Evolutionary conservation across 2,797 vertebrate species (phyloP).

Genomic region (Siniperca scherzeri): DNA sequence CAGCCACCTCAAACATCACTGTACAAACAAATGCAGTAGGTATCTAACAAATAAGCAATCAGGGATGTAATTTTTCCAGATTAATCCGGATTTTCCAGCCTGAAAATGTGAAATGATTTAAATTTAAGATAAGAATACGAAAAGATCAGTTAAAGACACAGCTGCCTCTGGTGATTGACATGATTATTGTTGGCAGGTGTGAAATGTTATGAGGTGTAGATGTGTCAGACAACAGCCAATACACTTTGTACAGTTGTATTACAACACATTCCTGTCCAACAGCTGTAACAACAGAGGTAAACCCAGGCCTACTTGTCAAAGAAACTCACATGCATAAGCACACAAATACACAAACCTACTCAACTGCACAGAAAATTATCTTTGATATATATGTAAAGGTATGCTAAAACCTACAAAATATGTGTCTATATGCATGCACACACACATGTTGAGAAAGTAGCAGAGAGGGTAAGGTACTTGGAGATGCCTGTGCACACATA

Average conservation of each 20-base stretch:
- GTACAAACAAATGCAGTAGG: too few species aligned
- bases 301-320: conserved; percentile 4
- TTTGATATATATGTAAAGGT: background rate
- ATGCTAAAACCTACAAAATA: background rate
- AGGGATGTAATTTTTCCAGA: too few species aligned
- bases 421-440: background rate
- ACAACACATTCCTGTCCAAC: conserved; percentile 50
- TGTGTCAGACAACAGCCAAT: conserved; percentile 37
- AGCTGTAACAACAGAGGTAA: conserved; percentile 25
- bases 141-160: background rate
- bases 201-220: background rate
- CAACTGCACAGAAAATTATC: background rate
- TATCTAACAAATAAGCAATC: too few species aligned
- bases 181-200: conserved; percentile 25
- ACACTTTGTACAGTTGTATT: conserved; percentile 10
- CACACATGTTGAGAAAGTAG: background rate
- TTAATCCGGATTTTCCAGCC: too few species aligned
- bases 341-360: background rate
- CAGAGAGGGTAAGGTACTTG: conserved; percentile 10
- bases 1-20: too few species aligned
- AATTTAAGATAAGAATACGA: background rate
- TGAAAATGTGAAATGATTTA: too few species aligned
- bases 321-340: conserved; percentile 1
- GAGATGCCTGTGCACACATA: background rate
- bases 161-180: conserved; percentile 1